Percentiles rank a stretch among this genome's conserved stretches.
Conservation (phyloP, 92 coral and sea anemone genomes). For the Montipora capitata region DNA sequence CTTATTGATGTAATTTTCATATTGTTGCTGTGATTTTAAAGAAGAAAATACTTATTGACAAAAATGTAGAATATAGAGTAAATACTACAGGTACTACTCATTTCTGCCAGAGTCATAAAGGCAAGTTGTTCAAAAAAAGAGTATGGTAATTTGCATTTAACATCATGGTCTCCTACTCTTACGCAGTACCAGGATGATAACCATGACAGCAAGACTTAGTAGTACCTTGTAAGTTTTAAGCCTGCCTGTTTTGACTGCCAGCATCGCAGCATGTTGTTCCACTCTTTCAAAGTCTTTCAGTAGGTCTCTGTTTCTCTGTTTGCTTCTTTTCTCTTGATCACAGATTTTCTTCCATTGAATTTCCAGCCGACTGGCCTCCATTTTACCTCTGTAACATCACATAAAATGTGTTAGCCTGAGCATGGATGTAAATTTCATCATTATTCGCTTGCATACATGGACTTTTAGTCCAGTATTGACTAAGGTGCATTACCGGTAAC, state of each 20-base stretch:
- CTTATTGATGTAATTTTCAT: conserved; percentile 87
- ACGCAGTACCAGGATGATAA: no score
- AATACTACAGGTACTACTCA: no score
- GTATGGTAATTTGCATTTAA: no score
- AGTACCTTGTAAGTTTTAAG: conserved; percentile 78
- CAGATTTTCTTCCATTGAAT: conserved; percentile 81
- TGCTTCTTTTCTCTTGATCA: conserved; percentile 84
- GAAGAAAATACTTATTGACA: not conserved
- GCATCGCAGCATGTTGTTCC: conserved; percentile 78
- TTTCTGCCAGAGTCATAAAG: no score
- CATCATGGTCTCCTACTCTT: no score
- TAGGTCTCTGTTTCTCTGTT: conserved; percentile 82
- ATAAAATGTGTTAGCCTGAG: not conserved
- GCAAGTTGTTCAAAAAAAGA: no score
- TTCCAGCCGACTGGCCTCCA: conserved; percentile 79
- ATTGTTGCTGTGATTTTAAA: conserved; percentile 70
- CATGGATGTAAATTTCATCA: no score
- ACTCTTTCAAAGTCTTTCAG: conserved; percentile 92
- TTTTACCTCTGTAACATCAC: conserved; percentile 43
- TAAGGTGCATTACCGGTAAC: no score
- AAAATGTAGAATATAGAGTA: no score
- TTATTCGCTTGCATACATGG: no score
- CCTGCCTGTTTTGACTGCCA: conserved; percentile 77
- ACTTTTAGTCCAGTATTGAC: no score
- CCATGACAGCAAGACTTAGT: not conserved